Percentiles rank a stretch among this genome's conserved stretches.
phyloP scores from a whole-genome alignment of 2,888 invertebrate species.

The Gerris lacustris region DNA sequence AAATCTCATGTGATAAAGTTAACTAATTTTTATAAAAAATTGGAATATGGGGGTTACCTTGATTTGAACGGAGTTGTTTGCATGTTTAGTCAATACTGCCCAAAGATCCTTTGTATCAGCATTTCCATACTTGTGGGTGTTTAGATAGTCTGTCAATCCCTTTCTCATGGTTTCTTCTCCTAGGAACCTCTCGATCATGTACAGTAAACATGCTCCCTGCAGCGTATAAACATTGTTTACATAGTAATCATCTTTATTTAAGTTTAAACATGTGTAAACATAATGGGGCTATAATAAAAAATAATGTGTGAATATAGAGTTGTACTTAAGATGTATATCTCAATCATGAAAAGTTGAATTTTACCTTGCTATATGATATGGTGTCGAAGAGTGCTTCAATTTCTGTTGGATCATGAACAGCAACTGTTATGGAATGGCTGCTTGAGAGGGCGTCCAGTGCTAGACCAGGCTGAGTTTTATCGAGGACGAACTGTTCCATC shows the following conservation, averaged over 20 bases:
- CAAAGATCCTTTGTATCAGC: conserved; percentile 73
- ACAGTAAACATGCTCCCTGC: conserved; percentile 56
- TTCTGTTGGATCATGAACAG: conserved; percentile 54
- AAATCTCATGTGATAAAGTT: too few relatives aligned
- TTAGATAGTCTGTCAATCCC: conserved; percentile 56
- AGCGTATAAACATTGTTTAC: conserved; percentile 25
- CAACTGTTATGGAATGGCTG: conserved; percentile 57
- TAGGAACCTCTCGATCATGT: conserved; percentile 58
- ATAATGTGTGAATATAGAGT: not conserved
- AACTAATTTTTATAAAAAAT: not conserved
- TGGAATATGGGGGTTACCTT: conserved; percentile 39
- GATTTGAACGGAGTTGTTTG: conserved; percentile 48
- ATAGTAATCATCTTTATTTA: conserved; percentile 10
- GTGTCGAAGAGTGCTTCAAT: conserved; percentile 63
- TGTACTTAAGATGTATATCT: too few relatives aligned
- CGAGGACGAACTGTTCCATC: conserved; percentile 57
- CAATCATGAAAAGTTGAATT: too few relatives aligned
- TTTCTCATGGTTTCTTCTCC: conserved; percentile 49
- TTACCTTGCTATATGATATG: conserved; percentile 61
- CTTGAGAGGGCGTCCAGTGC: conserved; percentile 54
- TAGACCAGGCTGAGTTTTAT: conserved; percentile 55
- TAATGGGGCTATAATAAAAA: not conserved
- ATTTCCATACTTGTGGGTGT: conserved; percentile 53
- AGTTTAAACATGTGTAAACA: conserved; percentile 3
- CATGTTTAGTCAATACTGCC: conserved; percentile 54